phyloP scores from a whole-genome alignment of 23 tunicate species.

The Phallusia fumigata region DNA sequence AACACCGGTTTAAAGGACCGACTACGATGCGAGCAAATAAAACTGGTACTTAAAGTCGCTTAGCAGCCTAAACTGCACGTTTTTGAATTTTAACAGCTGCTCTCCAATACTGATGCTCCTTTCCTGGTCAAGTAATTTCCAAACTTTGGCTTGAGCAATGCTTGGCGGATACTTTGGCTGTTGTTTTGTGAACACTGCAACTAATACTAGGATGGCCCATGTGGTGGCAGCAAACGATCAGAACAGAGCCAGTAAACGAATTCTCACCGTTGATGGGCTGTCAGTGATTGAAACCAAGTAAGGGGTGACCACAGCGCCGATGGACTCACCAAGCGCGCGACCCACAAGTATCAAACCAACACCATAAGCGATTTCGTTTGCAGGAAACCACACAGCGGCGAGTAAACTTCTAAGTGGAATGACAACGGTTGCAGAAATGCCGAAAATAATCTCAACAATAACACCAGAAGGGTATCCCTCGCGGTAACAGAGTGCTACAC shows the following conservation, averaged over 20 bases:
- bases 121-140: background rate
- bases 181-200: background rate
- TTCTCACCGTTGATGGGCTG: background rate
- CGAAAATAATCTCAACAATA: background rate
- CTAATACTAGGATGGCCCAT: background rate
- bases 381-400: background rate
- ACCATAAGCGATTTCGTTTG: background rate
- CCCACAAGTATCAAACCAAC: background rate
- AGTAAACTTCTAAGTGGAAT: background rate
- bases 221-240: background rate
- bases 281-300: background rate
- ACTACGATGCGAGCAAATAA: background rate
- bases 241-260: background rate
- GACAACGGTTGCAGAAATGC: background rate
- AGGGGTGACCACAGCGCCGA: background rate
- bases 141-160: background rate
- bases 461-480: background rate
- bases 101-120: background rate
- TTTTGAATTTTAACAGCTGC: background rate
- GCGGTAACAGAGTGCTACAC: background rate
- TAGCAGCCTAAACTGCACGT: background rate
- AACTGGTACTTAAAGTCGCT: background rate
- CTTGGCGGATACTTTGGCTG: background rate
- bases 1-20: background rate
- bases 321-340: background rate